A percentile compares a stretch with the other conserved stretches of the same genome.
phyloP scores from a whole-genome alignment of 2,797 vertebrate genomes.

The Microchirus variegatus region DNA sequence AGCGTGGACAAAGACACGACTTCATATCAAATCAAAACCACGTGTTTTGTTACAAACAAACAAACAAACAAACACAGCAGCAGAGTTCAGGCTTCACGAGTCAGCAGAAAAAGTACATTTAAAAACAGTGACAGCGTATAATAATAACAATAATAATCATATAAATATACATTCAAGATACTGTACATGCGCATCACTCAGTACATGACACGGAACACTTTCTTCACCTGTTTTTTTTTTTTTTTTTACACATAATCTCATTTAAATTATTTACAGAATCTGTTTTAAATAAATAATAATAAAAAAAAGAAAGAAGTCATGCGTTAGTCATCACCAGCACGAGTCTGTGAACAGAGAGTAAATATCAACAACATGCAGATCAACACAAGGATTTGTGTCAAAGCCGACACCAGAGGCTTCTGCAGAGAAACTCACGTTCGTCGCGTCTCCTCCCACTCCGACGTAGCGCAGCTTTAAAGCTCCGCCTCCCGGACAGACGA shows the following conservation, averaged over 20 bases:
- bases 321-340: constrained; percentile 64
- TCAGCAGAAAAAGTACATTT: constrained; percentile 77
- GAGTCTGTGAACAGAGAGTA: constrained; percentile 75
- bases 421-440: constrained; percentile 18
- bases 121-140: constrained; percentile 81
- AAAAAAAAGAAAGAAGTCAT: constrained; percentile 60
- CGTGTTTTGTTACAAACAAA: constrained; percentile 67
- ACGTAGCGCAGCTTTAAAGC: constrained; percentile 6
- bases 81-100: constrained; percentile 74
- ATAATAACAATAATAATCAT: too few species aligned
- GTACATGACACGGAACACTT: neutral
- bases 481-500: neutral
- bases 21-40: constrained; percentile 82
- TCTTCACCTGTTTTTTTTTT: constrained; percentile 19
- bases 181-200: constrained; percentile 75
- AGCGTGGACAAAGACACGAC: constrained; percentile 84
- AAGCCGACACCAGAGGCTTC: constrained; percentile 25
- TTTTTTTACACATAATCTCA: constrained; percentile 25
- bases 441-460: constrained; percentile 23
- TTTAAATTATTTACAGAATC: constrained; percentile 67
- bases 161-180: constrained; percentile 93
- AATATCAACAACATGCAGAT: constrained; percentile 83
- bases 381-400: constrained; percentile 49
- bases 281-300: too few species aligned
- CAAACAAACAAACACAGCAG: constrained; percentile 67